Evolutionary conservation across 2,888 invertebrate genomes (phyloP).

Genomic region (Epinotia brunnichana): DNA sequence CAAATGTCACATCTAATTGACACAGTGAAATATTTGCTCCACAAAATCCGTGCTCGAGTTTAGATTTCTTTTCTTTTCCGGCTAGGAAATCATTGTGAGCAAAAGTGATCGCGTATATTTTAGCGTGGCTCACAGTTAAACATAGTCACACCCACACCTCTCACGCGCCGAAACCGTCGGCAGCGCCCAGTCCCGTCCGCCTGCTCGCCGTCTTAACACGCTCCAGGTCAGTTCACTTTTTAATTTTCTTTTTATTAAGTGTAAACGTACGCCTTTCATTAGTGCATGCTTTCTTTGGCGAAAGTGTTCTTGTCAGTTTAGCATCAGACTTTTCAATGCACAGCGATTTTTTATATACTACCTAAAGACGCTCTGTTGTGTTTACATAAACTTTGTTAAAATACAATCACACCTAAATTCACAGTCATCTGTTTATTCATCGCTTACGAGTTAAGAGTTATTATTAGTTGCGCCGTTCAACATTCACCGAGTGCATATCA

Average conservation of each 20-base stretch:
- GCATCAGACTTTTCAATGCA: conserved; percentile 23
- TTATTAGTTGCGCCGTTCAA: conserved; percentile 70
- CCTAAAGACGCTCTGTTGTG: conserved; percentile 41
- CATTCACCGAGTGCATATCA: conserved; percentile 73
- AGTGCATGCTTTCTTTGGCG: conserved; percentile 42
- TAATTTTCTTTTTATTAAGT: conserved; percentile 48
- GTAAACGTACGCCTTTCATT: conserved; percentile 19
- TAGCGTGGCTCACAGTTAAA: conserved; percentile 81
- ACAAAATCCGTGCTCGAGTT: conserved; percentile 47
- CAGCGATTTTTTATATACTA: conserved; percentile 36
- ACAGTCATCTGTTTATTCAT: conserved; percentile 42
- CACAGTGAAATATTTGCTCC: conserved; percentile 24
- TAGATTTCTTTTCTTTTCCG: conserved; percentile 59
- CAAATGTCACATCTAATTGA: conserved; percentile 37
- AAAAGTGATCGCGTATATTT: conserved; percentile 79
- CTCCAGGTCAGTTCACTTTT: conserved; percentile 71
- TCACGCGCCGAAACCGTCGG: conserved; percentile 60
- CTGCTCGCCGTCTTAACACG: conserved; percentile 75
- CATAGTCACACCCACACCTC: conserved; percentile 79
- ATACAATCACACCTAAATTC: conserved; percentile 43
- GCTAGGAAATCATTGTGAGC: conserved; percentile 75
- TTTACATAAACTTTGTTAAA: conserved; percentile 45
- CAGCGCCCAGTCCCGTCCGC: conserved; percentile 73
- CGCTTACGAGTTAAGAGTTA: conserved; percentile 64
- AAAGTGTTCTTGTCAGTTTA: conserved; percentile 41